Evolutionary conservation across 2,113 vertebrate genomes (phyloP).

Genomic region (Rhinopithecus roxellana): DNA sequence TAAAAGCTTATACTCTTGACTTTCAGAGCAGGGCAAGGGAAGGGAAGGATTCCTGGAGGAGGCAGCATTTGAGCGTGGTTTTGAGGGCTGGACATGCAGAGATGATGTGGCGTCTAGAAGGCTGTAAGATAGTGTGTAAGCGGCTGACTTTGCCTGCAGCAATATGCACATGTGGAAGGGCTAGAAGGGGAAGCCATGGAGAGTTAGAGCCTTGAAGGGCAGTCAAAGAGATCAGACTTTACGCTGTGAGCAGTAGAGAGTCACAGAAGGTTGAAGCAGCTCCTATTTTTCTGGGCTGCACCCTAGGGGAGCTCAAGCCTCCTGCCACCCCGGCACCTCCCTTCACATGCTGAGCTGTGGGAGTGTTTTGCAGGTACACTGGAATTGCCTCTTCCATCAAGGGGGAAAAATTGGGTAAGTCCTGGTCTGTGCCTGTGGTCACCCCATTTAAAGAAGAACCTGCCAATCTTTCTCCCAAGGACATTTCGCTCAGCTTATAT

Average conservation of each 20-base stretch:
- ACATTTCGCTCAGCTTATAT: neutral
- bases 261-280: neutral
- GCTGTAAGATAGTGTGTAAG: neutral
- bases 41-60: slow-evolving; percentile 1
- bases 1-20: neutral
- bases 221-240: neutral
- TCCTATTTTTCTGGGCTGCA: neutral
- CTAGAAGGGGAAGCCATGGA: neutral
- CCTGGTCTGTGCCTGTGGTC: neutral
- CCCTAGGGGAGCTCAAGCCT: neutral
- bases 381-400: neutral
- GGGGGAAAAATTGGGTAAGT: slow-evolving; percentile 29
- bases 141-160: neutral
- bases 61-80: slow-evolving; percentile 4
- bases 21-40: slow-evolving; percentile 13
- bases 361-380: slow-evolving; percentile 23
- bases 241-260: neutral
- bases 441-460: neutral
- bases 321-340: neutral
- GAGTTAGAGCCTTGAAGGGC: neutral
- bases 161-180: too few species aligned
- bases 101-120: neutral
- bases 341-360: neutral
- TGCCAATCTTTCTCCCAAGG: neutral
- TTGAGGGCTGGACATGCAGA: neutral